These are phyloP conservation scores for Pagetopsis macropterus DNA, from an alignment of 2,797 vertebrate genomes.

Conservation along the genomic window DNA sequence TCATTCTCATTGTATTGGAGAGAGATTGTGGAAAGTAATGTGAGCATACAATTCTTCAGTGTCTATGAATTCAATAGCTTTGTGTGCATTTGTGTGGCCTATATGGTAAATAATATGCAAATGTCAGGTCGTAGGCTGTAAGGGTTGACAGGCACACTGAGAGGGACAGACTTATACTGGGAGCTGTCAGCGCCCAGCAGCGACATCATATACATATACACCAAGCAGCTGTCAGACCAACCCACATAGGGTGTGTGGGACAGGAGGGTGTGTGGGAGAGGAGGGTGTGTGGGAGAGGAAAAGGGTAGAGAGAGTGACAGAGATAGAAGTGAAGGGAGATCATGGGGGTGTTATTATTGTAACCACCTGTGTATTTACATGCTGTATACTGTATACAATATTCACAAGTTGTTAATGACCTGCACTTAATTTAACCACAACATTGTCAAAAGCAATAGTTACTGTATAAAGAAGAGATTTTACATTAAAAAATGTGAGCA, in stretches of 20 bases:
- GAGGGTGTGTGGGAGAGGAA: slow-evolving; percentile 19
- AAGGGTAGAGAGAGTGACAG: slow-evolving; percentile 20
- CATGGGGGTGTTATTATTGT: slow-evolving; percentile 48
- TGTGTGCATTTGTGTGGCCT: slow-evolving; percentile 11
- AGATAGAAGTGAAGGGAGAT: slow-evolving; percentile 19
- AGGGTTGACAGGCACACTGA: slow-evolving; percentile 63
- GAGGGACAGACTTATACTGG: slow-evolving; percentile 55
- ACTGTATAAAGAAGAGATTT: not conserved
- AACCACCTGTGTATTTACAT: slow-evolving; percentile 29
- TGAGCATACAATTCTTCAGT: not conserved
- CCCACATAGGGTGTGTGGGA: slow-evolving; percentile 37
- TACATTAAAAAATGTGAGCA: not conserved
- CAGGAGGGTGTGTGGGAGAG: slow-evolving; percentile 13
- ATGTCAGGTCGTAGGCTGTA: slow-evolving; percentile 58
- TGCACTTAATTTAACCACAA: not conserved
- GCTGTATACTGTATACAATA: not conserved
- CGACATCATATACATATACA: slow-evolving; percentile 47
- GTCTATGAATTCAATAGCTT: not conserved
- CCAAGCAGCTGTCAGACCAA: slow-evolving; percentile 66
- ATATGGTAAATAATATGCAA: slow-evolving; percentile 23
- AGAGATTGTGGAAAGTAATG: not conserved
- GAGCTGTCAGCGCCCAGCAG: slow-evolving; percentile 65
- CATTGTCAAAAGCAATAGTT: not conserved
- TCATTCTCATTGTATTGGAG: not conserved
- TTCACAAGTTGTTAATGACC: not conserved